Evolutionary conservation across 2,888 invertebrate species (phyloP).

Genomic region (Drepana falcataria): DNA sequence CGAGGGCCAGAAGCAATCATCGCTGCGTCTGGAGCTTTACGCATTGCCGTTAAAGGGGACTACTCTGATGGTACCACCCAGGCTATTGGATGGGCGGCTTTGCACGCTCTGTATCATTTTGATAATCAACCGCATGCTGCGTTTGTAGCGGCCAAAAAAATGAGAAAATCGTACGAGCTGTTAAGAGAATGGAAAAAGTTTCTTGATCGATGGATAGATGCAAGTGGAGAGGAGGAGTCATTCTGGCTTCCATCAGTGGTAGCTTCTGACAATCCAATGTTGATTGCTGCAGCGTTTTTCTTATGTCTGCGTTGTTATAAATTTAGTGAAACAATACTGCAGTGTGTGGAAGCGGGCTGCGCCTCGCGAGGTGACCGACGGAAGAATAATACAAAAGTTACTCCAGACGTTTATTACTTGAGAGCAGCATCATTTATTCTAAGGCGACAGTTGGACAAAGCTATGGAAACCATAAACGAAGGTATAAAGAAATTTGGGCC

Average conservation of each 20-base stretch:
- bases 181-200: conserved; percentile 52
- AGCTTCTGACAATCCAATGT: conserved; percentile 42
- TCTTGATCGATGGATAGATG: conserved; percentile 48
- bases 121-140: conserved; percentile 41
- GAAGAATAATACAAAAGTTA: conserved; percentile 14
- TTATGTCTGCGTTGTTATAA: conserved; percentile 60
- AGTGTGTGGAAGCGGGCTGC: conserved; percentile 51
- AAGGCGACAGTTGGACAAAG: conserved; percentile 35
- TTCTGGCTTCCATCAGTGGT: conserved; percentile 54
- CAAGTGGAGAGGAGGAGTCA: conserved; percentile 62
- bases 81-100: conserved; percentile 64
- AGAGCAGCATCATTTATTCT: conserved; percentile 51
- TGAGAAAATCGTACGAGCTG: conserved; percentile 59
- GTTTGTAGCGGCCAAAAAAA: conserved; percentile 55
- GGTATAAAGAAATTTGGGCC: conserved; percentile 54
- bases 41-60: conserved; percentile 59
- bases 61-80: conserved; percentile 57
- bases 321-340: conserved; percentile 47
- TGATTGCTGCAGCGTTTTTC: conserved; percentile 66
- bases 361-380: conserved; percentile 38
- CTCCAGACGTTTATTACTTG: conserved; percentile 50
- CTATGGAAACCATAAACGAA: conserved; percentile 35
- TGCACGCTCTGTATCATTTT: conserved; percentile 55
- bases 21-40: conserved; percentile 50
- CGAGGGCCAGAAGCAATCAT: conserved; percentile 32